Conservation (phyloP, 1,140 invertebrate species). For the Drosophila miranda region DNA sequence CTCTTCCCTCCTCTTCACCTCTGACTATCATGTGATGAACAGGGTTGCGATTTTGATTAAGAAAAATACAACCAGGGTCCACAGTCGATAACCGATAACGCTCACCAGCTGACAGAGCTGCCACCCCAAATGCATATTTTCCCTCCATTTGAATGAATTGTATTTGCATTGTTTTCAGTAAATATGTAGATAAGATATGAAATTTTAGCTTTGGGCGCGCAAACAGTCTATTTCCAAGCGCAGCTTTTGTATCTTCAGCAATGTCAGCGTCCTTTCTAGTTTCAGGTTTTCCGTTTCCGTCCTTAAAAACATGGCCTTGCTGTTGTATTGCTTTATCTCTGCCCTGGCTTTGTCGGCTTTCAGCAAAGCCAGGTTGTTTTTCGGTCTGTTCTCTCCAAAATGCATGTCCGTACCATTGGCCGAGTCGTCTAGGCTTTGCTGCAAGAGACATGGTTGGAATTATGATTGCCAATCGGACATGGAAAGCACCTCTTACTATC, state of each 20-base stretch:
- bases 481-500: not conserved
- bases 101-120: too few relatives aligned
- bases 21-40: constrained; percentile 60
- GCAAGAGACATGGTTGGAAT: not conserved
- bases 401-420: not conserved
- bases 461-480: constrained; percentile 2
- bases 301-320: constrained; percentile 37
- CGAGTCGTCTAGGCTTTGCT: constrained; percentile 11
- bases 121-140: not conserved
- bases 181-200: not conserved
- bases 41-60: too few relatives aligned
- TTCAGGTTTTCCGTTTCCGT: constrained; percentile 46
- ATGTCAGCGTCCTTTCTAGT: constrained; percentile 31
- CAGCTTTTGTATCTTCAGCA: constrained; percentile 36
- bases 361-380: constrained; percentile 16
- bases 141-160: not conserved
- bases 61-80: too few relatives aligned
- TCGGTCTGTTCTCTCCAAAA: constrained; percentile 20
- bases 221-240: constrained; percentile 41
- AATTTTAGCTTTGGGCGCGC: constrained; percentile 12
- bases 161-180: not conserved
- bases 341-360: constrained; percentile 35
- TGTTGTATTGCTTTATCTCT: constrained; percentile 39
- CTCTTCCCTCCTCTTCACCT: too few relatives aligned
- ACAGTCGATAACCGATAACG: too few relatives aligned